A percentile compares a stretch with the other conserved stretches of the same genome.
Evolutionary conservation across 2,113 vertebrate genomes (phyloP).

Genomic region (Atrichornis clamosus): DNA sequence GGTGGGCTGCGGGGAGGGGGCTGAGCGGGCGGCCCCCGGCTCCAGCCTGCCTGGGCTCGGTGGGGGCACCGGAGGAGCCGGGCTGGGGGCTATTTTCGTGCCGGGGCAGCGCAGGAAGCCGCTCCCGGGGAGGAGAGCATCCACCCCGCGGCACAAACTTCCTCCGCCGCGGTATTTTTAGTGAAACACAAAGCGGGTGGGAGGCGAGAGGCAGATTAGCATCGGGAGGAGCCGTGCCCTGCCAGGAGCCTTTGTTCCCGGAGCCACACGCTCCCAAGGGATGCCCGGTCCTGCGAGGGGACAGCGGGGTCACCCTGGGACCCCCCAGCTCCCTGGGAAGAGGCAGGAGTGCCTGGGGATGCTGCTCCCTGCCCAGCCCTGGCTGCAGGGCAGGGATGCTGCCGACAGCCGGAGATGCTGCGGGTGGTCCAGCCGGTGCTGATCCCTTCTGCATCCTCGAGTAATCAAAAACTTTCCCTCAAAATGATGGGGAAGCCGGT

Average conservation of each 20-base stretch:
- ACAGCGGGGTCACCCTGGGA: background rate
- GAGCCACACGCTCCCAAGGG: background rate
- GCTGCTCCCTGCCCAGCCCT: background rate
- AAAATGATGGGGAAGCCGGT: background rate
- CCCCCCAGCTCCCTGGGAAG: background rate
- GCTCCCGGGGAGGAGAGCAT: conserved; percentile 59
- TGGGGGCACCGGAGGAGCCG: background rate
- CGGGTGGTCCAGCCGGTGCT: background rate
- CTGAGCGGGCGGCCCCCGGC: accelerated
- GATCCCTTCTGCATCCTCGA: background rate
- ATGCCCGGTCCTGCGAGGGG: accelerated
- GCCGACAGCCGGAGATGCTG: background rate
- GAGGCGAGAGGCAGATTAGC: conserved; percentile 47
- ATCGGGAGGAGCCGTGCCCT: conserved; percentile 1
- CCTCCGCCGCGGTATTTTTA: conserved; percentile 49
- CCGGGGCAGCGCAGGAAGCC: conserved; percentile 52
- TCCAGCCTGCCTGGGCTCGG: background rate
- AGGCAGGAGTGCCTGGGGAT: accelerated
- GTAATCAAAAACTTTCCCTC: background rate
- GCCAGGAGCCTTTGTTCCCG: conserved; percentile 26
- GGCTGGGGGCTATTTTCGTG: conserved; percentile 5
- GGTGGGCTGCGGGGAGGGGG: background rate
- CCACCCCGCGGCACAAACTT: conserved; percentile 51
- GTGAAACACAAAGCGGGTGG: conserved; percentile 54
- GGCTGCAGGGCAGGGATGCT: accelerated